A percentile compares a stretch with the other conserved stretches of the same genome.
Conservation (phyloP, 1,140 invertebrate species). For the Anoplolepis gracilipes region DNA sequence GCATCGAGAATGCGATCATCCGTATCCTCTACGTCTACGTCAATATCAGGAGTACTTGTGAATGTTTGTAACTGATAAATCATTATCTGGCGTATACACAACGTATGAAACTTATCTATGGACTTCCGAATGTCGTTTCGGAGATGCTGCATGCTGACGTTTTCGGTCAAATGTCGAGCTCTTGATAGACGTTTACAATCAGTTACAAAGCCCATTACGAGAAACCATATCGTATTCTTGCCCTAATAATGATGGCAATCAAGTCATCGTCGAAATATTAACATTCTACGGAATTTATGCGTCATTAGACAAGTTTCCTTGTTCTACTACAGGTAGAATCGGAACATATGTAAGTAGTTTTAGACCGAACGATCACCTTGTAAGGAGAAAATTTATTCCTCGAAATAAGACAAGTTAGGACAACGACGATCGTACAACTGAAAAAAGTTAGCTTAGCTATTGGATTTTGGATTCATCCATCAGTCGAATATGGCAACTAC, state of each 20-base stretch:
- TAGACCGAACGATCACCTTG: conserved; percentile 97
- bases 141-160: too few relatives aligned
- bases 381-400: conserved; percentile 94
- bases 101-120: too few relatives aligned
- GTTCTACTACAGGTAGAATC: conserved; percentile 91
- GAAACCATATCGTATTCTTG: conserved; percentile 96
- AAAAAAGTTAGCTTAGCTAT: conserved; percentile 94
- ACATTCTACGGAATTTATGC: conserved; percentile 97
- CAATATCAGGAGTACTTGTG: too few relatives aligned
- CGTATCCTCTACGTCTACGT: too few relatives aligned
- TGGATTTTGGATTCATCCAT: conserved; percentile 95
- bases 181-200: too few relatives aligned
- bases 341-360: conserved; percentile 95
- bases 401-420: conserved; percentile 90
- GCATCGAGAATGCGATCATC: too few relatives aligned
- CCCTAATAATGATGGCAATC: conserved; percentile 97
- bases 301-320: conserved; percentile 94
- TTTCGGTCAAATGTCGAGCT: too few relatives aligned
- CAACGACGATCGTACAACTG: conserved; percentile 86
- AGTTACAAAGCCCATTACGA: too few relatives aligned
- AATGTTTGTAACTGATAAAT: too few relatives aligned
- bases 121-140: too few relatives aligned
- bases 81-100: too few relatives aligned
- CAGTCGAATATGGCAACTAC: conserved; percentile 94
- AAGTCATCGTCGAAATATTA: conserved; percentile 92